These are phyloP conservation scores for Phylloscopus whistleri DNA, from an alignment of 2,113 vertebrate genomes.

Conservation along the genomic window DNA sequence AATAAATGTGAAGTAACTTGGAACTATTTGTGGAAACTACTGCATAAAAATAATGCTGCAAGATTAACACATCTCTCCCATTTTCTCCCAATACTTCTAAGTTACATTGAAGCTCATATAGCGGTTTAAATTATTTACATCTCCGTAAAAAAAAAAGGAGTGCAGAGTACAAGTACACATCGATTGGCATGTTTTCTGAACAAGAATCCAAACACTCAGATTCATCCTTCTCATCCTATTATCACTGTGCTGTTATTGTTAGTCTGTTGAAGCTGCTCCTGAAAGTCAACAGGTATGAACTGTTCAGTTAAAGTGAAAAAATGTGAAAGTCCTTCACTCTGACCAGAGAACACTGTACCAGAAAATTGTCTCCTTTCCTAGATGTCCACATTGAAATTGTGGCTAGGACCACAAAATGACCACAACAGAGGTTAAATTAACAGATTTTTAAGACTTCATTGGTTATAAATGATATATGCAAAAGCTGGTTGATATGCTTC, in stretches of 20 bases:
- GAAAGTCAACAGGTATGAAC: not conserved
- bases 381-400: not conserved
- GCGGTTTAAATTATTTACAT: not conserved
- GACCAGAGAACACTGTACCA: not conserved
- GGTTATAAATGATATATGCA: not conserved
- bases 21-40: not conserved
- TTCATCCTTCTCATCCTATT: not conserved
- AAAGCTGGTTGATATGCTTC: not conserved
- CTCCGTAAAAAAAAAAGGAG: not conserved
- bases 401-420: not conserved
- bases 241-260: not conserved
- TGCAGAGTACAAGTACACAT: not conserved
- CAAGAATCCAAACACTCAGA: not conserved
- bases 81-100: not conserved
- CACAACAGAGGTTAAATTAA: not conserved
- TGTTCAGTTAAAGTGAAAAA: not conserved
- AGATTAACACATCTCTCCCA: not conserved
- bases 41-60: not conserved
- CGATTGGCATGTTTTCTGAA: not conserved
- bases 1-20: not conserved
- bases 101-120: not conserved
- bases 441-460: not conserved
- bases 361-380: not conserved
- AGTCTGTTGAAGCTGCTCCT: not conserved
- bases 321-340: not conserved